Evolutionary conservation across 2,888 invertebrate species (phyloP).

Genomic region (Sturmia bella): DNA sequence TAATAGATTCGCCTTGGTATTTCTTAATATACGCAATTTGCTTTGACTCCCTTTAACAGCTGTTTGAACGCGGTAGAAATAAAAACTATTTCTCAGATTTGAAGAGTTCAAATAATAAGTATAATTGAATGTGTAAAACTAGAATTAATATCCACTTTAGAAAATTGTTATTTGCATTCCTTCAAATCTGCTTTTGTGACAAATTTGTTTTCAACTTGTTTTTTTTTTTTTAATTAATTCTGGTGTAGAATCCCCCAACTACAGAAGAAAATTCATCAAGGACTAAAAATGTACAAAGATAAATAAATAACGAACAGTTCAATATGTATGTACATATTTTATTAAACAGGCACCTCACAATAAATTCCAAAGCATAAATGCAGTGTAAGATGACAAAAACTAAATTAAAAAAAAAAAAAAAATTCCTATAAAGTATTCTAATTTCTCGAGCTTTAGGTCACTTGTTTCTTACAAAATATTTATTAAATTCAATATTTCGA

Average conservation of each 20-base stretch:
- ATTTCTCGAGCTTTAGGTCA: no score
- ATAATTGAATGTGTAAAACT: no score
- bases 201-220: constrained; percentile 9
- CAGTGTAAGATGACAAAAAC: constrained; percentile 60
- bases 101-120: no score
- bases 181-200: constrained; percentile 10
- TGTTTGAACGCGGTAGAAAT: no score
- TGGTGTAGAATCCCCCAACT: constrained; percentile 43
- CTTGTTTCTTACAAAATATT: no score
- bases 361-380: constrained; percentile 62
- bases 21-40: no score
- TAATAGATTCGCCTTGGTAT: no score
- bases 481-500: no score
- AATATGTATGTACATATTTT: constrained; percentile 25
- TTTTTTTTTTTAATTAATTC: neutral
- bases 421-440: constrained; percentile 70
- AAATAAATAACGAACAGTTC: constrained; percentile 1
- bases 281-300: constrained; percentile 64
- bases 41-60: no score
- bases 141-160: no score
- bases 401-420: constrained; percentile 20
- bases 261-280: constrained; percentile 55
- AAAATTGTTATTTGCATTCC: no score
- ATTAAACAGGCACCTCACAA: constrained; percentile 64
- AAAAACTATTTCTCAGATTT: constrained; percentile 7